A percentile compares a stretch with the other conserved stretches of the same genome.
These are phyloP conservation scores for Hucho hucho DNA, from an alignment of 2,113 vertebrate species.

Conservation along the genomic window DNA sequence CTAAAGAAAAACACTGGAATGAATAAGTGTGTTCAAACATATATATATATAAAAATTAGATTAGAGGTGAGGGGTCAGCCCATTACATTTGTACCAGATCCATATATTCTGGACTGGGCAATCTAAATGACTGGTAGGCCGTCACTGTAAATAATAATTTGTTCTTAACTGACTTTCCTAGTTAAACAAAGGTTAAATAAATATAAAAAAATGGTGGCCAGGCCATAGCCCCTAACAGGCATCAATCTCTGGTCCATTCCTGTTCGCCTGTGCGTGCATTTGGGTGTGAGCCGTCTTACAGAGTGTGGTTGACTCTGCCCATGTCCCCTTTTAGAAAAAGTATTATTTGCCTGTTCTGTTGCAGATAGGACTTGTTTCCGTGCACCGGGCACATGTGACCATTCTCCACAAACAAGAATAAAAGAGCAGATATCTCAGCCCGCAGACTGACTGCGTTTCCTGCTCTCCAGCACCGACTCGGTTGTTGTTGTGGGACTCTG, in stretches of 20 bases:
- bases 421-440: slow-evolving; percentile 66
- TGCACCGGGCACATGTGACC: slow-evolving; percentile 59
- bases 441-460: slow-evolving; percentile 68
- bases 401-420: slow-evolving; percentile 61
- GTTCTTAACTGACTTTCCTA: too few species aligned
- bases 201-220: background rate
- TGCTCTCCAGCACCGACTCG: slow-evolving; percentile 64
- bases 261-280: slow-evolving; percentile 15
- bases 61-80: background rate
- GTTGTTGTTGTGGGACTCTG: slow-evolving; percentile 58
- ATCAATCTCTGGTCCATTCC: background rate
- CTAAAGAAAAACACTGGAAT: too few species aligned
- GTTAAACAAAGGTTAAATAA: too few species aligned
- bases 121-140: background rate
- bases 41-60: background rate
- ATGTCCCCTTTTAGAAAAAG: slow-evolving; percentile 72
- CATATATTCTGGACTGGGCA: background rate
- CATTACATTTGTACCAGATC: background rate
- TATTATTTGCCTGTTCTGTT: slow-evolving; percentile 64
- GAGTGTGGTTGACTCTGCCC: slow-evolving; percentile 68
- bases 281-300: slow-evolving; percentile 63
- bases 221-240: background rate
- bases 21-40: too few species aligned
- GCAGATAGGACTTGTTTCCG: slow-evolving; percentile 72
- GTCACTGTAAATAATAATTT: too few species aligned